These are phyloP conservation scores for Drosophila formosana DNA, from an alignment of 2,888 invertebrate species.

Conservation along the genomic window DNA sequence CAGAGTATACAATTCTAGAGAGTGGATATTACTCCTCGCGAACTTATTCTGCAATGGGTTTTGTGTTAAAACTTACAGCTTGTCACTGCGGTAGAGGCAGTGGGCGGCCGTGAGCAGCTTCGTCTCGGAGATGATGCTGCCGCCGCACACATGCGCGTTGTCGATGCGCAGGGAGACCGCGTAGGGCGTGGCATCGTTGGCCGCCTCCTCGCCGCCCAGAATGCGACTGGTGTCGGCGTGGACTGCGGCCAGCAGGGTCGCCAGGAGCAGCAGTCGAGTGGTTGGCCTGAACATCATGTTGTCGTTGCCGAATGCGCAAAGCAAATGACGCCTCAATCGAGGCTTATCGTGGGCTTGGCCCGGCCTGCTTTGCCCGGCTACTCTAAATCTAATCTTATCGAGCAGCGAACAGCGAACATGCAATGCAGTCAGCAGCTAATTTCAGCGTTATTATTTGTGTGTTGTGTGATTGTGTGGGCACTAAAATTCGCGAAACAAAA, in stretches of 20 bases:
- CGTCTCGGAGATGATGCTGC: conserved; percentile 60
- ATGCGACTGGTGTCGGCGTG: conserved; percentile 58
- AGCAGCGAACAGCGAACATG: neutral
- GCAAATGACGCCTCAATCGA: conserved; percentile 36
- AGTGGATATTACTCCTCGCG: neutral
- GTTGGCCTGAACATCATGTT: conserved; percentile 10
- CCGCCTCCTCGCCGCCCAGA: conserved; percentile 81
- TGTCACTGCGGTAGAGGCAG: conserved; percentile 64
- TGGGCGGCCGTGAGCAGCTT: conserved; percentile 83
- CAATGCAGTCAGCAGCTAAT: conserved; percentile 22
- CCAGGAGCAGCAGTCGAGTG: conserved; percentile 13
- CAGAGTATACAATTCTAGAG: too few relatives aligned
- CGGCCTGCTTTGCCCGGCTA: conserved; percentile 4
- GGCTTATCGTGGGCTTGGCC: conserved; percentile 37
- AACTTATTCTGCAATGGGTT: too few relatives aligned
- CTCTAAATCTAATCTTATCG: conserved; percentile 71
- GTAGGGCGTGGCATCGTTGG: conserved; percentile 74
- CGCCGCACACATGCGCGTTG: conserved; percentile 80
- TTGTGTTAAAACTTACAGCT: conserved; percentile 77
- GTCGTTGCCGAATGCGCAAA: conserved; percentile 41
- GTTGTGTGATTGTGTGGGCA: conserved; percentile 12
- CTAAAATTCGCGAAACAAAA: conserved; percentile 40
- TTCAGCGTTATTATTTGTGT: conserved; percentile 14
- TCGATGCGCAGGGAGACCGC: conserved; percentile 82
- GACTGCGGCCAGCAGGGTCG: conserved; percentile 3